Evolutionary conservation across 2,113 vertebrate genomes (phyloP).

Genomic region (Syngnathus typhle): DNA sequence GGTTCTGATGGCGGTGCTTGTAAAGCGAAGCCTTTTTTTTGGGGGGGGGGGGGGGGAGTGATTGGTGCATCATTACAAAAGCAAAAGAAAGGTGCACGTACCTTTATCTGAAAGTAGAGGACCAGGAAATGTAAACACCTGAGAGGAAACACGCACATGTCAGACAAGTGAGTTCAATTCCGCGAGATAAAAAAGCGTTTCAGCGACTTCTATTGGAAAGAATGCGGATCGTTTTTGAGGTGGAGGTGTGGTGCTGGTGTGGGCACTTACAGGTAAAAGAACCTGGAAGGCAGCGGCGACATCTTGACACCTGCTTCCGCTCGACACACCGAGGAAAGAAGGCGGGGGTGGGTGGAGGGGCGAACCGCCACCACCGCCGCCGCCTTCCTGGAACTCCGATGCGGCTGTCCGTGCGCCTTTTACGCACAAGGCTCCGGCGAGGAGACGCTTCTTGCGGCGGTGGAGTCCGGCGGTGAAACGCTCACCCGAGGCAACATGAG

Average conservation of each 20-base stretch:
- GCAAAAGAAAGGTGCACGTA: constrained; percentile 44
- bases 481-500: constrained; percentile 71
- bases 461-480: constrained; percentile 61
- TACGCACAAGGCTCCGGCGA: constrained; percentile 62
- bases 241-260: constrained; percentile 20
- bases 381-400: constrained; percentile 1
- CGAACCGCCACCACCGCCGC: constrained; percentile 33
- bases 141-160: constrained; percentile 38
- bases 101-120: constrained; percentile 77
- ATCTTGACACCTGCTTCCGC: constrained; percentile 79
- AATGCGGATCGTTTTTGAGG: constrained; percentile 48
- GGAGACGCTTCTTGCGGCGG: constrained; percentile 31
- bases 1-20: too few relatives aligned
- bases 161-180: constrained; percentile 48
- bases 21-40: too few relatives aligned
- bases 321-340: neutral
- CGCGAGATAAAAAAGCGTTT: constrained; percentile 46
- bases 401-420: constrained; percentile 57
- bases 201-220: constrained; percentile 79
- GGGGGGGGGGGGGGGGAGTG: too few relatives aligned
- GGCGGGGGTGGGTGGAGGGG: constrained; percentile 15
- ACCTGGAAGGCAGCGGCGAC: constrained; percentile 75
- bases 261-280: constrained; percentile 76
- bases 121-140: constrained; percentile 80
- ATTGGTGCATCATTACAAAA: neutral